Base-by-base conservation (phyloP, 2,888 invertebrate species). In the Brenthis hecate region DNA sequence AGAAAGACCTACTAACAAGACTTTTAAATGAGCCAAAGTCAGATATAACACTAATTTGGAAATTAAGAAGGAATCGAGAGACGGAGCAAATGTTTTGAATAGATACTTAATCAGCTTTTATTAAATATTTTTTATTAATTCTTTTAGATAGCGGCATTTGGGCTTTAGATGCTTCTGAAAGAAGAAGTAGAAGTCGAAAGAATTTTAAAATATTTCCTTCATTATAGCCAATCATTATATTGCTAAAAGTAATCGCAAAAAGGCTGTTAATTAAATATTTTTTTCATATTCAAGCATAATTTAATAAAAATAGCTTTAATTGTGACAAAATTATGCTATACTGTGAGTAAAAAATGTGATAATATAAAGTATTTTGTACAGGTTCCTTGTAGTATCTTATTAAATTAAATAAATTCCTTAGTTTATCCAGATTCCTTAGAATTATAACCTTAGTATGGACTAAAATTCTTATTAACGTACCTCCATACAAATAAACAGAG, bases 1-100 rank as follows among this genome's bases (percentile, higher is more conserved):
- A 75, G 76, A 78, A 74, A 77, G 47, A 50, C 63, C 48, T 77
- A 80, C 76, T 79, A 81, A 84, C 84, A 80, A 84, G 79, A 80
- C 70, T 75, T 73, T 76, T 76, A 79, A 80, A 80, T 79, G 78
- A 81, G 78, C 78, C 81, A 76, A 72, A 73, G 74, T 76, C 70
- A 74, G 80, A 82, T 84, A 85, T 81, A 83, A 83, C 83, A 78
- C 82, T 89, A 87, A 89, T 90, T 91, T 88, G 81, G 84, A 83
- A 85, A 86, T 85, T 84, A 85, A 85, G 85, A 83, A 75, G 77
- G 80, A 75, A 74, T 74, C 72, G 68, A 72, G 71, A 62, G 77
- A 75, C 77, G 77, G 74, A 76, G 80, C 80, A 85, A 88, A 87
- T 84, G 85, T 85, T 88, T 87, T 84, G 81, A 87, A 85, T 84